Evolutionary conservation across 1,140 invertebrate genomes (phyloP).

Genomic region (Sitobion miscanthi): DNA sequence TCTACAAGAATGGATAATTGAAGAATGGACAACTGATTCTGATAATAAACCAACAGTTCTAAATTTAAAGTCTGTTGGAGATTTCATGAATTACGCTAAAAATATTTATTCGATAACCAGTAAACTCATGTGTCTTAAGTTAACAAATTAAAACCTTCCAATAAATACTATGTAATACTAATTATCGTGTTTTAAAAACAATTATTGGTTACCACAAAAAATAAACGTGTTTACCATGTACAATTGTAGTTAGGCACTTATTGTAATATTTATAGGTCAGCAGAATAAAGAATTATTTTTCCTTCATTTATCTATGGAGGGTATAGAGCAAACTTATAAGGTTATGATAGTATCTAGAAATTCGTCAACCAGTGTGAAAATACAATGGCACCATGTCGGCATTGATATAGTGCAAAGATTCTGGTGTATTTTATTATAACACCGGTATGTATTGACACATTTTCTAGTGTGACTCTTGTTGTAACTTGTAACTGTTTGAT

Average conservation of each 20-base stretch:
- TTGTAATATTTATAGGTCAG: no score
- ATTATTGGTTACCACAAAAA: background rate
- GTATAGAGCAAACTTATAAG: no score
- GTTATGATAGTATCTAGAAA: no score
- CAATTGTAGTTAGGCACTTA: no score
- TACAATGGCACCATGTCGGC: no score
- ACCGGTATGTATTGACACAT: no score
- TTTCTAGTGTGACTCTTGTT: background rate
- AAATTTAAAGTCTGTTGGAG: background rate
- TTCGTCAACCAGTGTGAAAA: no score
- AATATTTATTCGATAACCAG: background rate
- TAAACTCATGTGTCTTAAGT: background rate
- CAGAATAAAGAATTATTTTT: no score
- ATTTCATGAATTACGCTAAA: slow-evolving; percentile 16
- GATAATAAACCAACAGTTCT: background rate
- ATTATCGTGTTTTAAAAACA: background rate
- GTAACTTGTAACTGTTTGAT: background rate
- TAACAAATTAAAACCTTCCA: background rate
- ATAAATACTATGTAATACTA: background rate
- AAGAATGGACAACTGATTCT: background rate
- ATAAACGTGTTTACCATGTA: no score
- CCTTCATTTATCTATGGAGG: no score
- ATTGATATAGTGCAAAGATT: no score
- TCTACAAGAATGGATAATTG: slow-evolving; percentile 31
- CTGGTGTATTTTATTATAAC: no score